phyloP scores from a whole-genome alignment of 2,888 invertebrate genomes.

The Halictus quadricinctus region DNA sequence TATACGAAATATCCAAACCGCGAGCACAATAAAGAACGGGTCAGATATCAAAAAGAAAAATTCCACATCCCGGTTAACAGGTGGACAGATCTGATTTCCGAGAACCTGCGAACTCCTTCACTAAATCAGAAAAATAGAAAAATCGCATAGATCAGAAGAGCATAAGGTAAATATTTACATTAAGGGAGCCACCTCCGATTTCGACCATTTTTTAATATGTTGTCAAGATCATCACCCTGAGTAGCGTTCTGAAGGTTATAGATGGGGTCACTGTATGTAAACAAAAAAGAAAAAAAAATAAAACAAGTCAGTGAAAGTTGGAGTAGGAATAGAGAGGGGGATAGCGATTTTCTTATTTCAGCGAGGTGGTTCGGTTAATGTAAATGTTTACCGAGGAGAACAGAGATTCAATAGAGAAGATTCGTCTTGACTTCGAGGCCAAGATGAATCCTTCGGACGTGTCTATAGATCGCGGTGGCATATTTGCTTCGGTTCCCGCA shows the following conservation, averaged over 20 bases:
- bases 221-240: no score
- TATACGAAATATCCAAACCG: not conserved
- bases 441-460: slow-evolving; percentile 76
- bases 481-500: slow-evolving; percentile 72
- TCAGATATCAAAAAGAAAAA: not conserved
- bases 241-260: no score
- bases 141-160: not conserved
- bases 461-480: slow-evolving; percentile 71
- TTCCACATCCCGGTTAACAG: not conserved
- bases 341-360: no score
- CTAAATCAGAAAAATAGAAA: not conserved
- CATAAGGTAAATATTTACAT: not conserved
- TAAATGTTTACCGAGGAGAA: not conserved
- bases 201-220: no score
- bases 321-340: no score
- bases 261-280: no score
- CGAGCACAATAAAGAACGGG: not conserved
- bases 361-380: no score
- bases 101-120: not conserved
- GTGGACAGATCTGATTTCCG: not conserved
- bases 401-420: slow-evolving; percentile 9
- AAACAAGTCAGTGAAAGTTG: no score
- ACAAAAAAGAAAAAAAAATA: no score
- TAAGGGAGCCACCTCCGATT: no score
- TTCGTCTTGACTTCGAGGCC: slow-evolving; percentile 31